Evolutionary conservation across 2,113 vertebrate genomes (phyloP).

Genomic region (Lipophrys pholis): DNA sequence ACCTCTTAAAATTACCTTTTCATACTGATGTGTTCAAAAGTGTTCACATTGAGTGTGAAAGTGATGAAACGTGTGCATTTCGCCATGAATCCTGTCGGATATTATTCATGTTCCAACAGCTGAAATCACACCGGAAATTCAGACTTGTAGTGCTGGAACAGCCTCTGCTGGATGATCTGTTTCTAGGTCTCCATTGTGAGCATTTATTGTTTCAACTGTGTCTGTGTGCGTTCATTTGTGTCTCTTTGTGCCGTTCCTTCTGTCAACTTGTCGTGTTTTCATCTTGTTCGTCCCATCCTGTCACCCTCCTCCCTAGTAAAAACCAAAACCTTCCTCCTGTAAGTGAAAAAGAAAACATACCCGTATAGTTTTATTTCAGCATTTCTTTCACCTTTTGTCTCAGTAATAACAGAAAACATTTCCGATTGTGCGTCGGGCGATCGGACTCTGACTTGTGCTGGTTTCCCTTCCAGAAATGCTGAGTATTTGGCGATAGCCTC

Average conservation of each 20-base stretch:
- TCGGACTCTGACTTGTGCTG: neutral
- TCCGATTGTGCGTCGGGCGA: neutral
- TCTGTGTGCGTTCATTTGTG: conserved; percentile 54
- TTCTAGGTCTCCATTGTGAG: neutral
- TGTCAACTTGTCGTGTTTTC: conserved; percentile 50
- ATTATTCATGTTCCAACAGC: conserved; percentile 10
- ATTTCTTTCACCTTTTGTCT: conserved; percentile 23
- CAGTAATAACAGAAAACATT: neutral
- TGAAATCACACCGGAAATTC: conserved; percentile 7
- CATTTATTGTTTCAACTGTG: conserved; percentile 27
- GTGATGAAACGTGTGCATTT: conserved; percentile 15
- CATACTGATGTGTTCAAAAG: neutral
- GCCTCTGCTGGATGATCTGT: neutral
- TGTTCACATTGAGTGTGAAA: neutral
- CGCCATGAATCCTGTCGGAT: neutral
- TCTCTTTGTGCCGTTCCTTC: conserved; percentile 49
- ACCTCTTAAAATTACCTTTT: too few relatives aligned
- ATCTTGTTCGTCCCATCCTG: conserved; percentile 1
- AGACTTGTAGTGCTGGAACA: neutral
- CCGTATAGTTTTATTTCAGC: conserved; percentile 18
- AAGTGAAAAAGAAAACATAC: conserved; percentile 48
- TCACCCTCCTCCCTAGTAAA: conserved; percentile 64
- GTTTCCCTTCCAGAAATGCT: conserved; percentile 79
- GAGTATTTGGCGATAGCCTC: conserved; percentile 93
- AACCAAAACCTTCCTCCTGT: conserved; percentile 64